phyloP scores from a whole-genome alignment of 2,888 invertebrate genomes.

The Melikaiella ostensackeni region DNA sequence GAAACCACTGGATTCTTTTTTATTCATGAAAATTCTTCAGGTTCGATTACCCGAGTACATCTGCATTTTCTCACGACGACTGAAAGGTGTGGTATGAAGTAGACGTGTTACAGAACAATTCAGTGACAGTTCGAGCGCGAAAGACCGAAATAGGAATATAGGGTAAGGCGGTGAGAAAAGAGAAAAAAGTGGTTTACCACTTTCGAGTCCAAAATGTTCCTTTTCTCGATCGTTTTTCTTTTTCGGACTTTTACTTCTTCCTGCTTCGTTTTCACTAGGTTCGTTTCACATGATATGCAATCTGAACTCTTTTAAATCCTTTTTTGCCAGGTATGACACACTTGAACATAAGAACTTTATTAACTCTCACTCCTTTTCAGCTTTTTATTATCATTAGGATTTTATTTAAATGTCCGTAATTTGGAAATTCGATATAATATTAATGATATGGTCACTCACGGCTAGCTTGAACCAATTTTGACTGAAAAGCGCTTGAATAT shows the following conservation, averaged over 20 bases:
- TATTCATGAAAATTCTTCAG: conserved; percentile 54
- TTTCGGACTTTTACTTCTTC: not conserved
- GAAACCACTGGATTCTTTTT: conserved; percentile 49
- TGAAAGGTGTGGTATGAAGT: conserved; percentile 42
- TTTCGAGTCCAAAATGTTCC: not conserved
- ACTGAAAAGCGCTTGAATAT: too few species aligned
- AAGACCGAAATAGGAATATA: conserved; percentile 44
- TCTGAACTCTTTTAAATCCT: not conserved
- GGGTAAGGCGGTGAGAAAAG: conserved; percentile 37
- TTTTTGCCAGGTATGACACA: not conserved
- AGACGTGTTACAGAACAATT: conserved; percentile 50
- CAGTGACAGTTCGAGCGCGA: conserved; percentile 46
- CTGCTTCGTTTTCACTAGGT: not conserved
- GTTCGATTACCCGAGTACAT: conserved; percentile 55
- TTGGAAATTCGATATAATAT: too few species aligned
- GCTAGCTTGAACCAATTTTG: too few species aligned
- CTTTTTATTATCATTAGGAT: too few species aligned
- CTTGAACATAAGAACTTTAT: not conserved
- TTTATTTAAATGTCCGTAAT: too few species aligned
- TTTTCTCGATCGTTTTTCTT: not conserved
- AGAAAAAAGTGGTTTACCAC: conserved; percentile 13
- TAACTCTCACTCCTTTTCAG: not conserved
- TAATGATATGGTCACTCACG: too few species aligned
- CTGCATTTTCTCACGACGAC: conserved; percentile 55
- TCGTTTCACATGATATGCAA: not conserved